phyloP scores from a whole-genome alignment of 1,140 invertebrate species.

The Zaprionus ornatus region DNA sequence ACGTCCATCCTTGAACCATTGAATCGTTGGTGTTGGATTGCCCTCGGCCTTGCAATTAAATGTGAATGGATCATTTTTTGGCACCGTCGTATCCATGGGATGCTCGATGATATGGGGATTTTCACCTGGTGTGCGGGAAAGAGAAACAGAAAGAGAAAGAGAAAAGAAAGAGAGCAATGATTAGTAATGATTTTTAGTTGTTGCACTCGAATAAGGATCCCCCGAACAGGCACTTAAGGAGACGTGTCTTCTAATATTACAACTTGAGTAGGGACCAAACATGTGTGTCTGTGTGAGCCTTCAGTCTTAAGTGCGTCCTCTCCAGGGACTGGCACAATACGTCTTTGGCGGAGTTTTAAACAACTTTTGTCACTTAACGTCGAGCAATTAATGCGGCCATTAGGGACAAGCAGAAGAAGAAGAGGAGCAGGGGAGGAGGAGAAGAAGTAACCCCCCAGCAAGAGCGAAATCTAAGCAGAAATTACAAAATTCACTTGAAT shows the following conservation, averaged over 20 bases:
- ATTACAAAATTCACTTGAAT: conserved; percentile 70
- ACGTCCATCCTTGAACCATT: conserved; percentile 88
- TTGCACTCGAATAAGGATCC: background rate
- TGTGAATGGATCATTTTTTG: conserved; percentile 88
- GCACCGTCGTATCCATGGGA: conserved; percentile 89
- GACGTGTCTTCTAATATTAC: conserved; percentile 43
- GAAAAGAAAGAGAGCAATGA: background rate
- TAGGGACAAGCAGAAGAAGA: conserved; percentile 33
- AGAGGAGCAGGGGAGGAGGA: background rate
- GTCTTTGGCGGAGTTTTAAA: conserved; percentile 43
- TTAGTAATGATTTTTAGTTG: conserved; percentile 9
- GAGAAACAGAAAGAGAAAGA: conserved; percentile 4
- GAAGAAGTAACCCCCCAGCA: conserved; percentile 18
- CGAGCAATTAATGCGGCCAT: conserved; percentile 68
- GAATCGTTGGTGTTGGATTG: conserved; percentile 86
- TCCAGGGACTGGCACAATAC: conserved; percentile 39
- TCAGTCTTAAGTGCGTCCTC: conserved; percentile 20
- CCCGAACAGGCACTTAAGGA: conserved; percentile 1
- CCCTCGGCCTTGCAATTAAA: conserved; percentile 89
- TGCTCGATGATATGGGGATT: conserved; percentile 91
- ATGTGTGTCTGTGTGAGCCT: background rate
- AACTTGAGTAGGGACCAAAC: conserved; percentile 23
- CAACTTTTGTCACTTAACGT: conserved; percentile 74
- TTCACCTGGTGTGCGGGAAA: conserved; percentile 83
- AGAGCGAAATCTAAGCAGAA: conserved; percentile 48